Conservation (phyloP, 2,888 invertebrate species). For the Carcina quercana region DNA sequence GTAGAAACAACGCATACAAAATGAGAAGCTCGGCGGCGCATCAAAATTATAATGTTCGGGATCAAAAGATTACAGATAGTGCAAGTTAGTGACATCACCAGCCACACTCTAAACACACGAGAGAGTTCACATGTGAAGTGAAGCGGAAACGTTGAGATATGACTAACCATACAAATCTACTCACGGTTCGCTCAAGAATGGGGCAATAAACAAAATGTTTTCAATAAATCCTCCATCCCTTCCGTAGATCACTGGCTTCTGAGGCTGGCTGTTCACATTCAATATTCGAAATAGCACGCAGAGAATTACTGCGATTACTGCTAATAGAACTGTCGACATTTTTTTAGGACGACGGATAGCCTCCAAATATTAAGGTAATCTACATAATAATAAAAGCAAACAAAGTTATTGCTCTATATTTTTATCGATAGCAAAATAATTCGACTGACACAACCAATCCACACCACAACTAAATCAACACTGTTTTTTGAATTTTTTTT, state of each 20-base stretch:
- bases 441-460: constrained; percentile 25
- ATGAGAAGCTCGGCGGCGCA: too few relatives aligned
- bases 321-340: constrained; percentile 89
- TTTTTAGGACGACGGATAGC: constrained; percentile 24
- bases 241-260: constrained; percentile 85
- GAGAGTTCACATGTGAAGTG: too few relatives aligned
- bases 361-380: constrained; percentile 29
- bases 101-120: constrained; percentile 13
- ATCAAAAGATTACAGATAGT: too few relatives aligned
- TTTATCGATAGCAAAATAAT: constrained; percentile 16
- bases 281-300: constrained; percentile 88
- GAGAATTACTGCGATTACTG: constrained; percentile 86
- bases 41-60: too few relatives aligned
- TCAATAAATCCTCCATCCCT: constrained; percentile 84
- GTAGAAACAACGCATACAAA: too few relatives aligned
- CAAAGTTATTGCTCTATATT: constrained; percentile 24
- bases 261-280: constrained; percentile 88
- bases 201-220: constrained; percentile 85
- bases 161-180: constrained; percentile 47
- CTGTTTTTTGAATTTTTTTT: constrained; percentile 5
- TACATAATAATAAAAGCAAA: constrained; percentile 58
- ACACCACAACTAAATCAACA: constrained; percentile 26
- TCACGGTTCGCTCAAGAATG: constrained; percentile 88
- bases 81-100: constrained; percentile 45
- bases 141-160: constrained; percentile 1